phyloP scores from a whole-genome alignment of 2,797 vertebrate species.

The Sebastes cheni region DNA sequence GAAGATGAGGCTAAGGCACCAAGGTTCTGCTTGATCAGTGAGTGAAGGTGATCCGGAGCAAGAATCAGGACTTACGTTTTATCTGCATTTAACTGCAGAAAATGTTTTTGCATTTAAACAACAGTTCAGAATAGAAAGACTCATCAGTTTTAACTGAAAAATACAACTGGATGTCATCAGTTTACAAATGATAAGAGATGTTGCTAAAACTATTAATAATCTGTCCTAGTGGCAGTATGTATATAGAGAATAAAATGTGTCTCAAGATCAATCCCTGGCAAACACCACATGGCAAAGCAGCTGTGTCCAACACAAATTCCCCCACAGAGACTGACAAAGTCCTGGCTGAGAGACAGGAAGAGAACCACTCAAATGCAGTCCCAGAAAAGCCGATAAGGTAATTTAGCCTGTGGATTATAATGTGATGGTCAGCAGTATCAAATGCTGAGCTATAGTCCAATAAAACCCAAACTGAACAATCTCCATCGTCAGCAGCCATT shows the following conservation, averaged over 20 bases:
- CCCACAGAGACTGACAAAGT: background rate
- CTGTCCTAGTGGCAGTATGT: background rate
- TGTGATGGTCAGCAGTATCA: background rate
- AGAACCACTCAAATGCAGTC: background rate
- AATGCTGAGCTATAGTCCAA: background rate
- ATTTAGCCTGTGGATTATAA: background rate
- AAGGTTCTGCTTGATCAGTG: too few relatives aligned
- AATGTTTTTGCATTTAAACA: too few relatives aligned
- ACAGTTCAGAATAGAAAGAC: too few relatives aligned
- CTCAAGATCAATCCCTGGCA: background rate
- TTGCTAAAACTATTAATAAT: background rate
- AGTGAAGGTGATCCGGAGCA: too few relatives aligned
- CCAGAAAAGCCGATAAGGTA: background rate
- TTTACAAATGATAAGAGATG: background rate
- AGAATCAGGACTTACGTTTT: too few relatives aligned
- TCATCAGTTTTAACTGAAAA: too few relatives aligned
- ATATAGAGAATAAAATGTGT: background rate
- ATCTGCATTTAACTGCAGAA: too few relatives aligned
- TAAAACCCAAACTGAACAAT: too few relatives aligned
- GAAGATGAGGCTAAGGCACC: too few relatives aligned
- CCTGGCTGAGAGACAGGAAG: background rate
- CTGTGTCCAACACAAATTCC: background rate
- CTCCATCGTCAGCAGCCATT: too few relatives aligned
- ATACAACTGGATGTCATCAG: too few relatives aligned
- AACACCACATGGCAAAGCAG: background rate